Base-by-base conservation (phyloP, 2,113 vertebrate species). In the Orientallactaga bullata region DNA sequence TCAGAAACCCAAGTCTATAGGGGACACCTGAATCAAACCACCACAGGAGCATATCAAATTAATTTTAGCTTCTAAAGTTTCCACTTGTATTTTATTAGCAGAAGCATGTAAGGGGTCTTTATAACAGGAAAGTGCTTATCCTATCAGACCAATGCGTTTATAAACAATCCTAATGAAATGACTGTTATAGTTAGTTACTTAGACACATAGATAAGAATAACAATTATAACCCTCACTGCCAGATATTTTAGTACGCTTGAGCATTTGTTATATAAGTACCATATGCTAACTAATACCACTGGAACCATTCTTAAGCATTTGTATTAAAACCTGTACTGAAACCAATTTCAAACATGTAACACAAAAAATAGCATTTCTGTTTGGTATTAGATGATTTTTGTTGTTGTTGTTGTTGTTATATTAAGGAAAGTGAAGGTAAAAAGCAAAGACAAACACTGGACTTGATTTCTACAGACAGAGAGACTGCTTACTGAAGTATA, bases 291-390 rank as follows among this genome's bases (percentile, higher is more conserved):
- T 16, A 13, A 16, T 55, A 55, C 55, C 55, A 55, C 55, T 16
- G 7, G 55, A 55, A 11, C 15, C 55, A 55, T 55, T 55, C 55
- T 71, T 28, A 65, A 72, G 61, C 66, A 63, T n/a, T 32, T 63
- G 20, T 66, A 51, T 39, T 79, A 39, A 90, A 87, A 92, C 78
- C 9, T 73, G 23, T 30, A 68, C 86, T 78, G n/a, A 93, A 89
- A 79, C n/a, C 28, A 72, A 69, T 77, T 21, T 20, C 3, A 83
- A 87, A 83, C 0, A 73, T 68, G 2, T 73, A 89, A 68, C 12
- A 37, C 16, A 47, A 17, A 79, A 55, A 88, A 10, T 63, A n/a
- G 23, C 65, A 94, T 77, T 73, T 85, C 39, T 60, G 26, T n/a
- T 42, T 72, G 82, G 63, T 10, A 66, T 58, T 30, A 58, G 32